Conservation (phyloP, 2,113 vertebrate species). For the Grammomys dolichurus region DNA sequence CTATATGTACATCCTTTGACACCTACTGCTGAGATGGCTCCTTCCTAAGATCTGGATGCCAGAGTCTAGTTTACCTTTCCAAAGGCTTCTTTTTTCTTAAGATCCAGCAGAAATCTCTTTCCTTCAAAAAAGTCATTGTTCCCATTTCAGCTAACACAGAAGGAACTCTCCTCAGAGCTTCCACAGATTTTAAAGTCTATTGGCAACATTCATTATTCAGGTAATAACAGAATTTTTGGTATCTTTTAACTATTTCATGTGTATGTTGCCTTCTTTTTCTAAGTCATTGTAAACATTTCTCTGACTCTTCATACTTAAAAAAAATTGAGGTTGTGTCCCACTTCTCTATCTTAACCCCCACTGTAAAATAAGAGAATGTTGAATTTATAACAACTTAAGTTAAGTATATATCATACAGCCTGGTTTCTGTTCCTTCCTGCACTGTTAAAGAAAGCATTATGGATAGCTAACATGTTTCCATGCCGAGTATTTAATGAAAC, state of each 20-base stretch:
- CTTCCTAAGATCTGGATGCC: background rate
- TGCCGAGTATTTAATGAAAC: background rate
- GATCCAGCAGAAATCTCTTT: background rate
- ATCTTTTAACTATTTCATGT: background rate
- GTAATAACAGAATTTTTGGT: background rate
- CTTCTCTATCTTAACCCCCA: background rate
- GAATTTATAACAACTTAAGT: background rate
- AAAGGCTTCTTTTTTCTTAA: background rate
- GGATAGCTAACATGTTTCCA: conserved; percentile 27
- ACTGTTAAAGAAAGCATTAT: background rate
- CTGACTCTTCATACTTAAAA: background rate
- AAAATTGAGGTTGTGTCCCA: background rate
- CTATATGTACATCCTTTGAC: background rate
- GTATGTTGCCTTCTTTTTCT: background rate
- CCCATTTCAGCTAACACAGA: background rate
- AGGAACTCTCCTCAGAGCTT: background rate
- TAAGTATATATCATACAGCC: background rate
- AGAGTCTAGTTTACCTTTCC: background rate
- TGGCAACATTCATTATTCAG: background rate
- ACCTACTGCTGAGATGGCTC: background rate
- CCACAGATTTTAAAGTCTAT: background rate
- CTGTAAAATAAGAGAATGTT: background rate
- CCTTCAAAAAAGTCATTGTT: background rate
- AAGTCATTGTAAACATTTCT: background rate
- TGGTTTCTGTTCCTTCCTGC: background rate